phyloP scores from a whole-genome alignment of 2,797 vertebrate genomes.

The Microcaecilia unicolor region DNA sequence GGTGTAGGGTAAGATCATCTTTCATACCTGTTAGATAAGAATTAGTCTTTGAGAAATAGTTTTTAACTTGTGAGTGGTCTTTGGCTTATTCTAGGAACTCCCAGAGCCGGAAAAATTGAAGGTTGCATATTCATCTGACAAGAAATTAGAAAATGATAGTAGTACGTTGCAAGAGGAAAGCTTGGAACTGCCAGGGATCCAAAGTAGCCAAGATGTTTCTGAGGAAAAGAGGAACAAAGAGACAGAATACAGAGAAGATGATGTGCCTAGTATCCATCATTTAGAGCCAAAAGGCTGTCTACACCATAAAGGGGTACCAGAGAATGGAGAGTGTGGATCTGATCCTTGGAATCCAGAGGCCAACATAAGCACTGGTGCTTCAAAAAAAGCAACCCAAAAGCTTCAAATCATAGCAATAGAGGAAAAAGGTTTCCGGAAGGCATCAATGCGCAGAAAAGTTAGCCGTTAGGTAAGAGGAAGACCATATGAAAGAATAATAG shows the following conservation, averaged over 20 bases:
- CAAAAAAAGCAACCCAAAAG: conserved; percentile 3
- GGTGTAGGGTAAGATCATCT: conserved; percentile 1
- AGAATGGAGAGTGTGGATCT: conserved; percentile 8
- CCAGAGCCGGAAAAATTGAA: conserved; percentile 9
- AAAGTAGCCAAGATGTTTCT: neutral
- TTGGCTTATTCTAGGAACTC: neutral
- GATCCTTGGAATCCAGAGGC: conserved; percentile 5
- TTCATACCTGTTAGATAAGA: neutral
- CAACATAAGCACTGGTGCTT: neutral
- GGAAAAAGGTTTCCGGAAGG: conserved; percentile 3
- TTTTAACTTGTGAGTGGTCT: neutral
- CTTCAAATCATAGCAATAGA: neutral
- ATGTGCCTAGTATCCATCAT: neutral
- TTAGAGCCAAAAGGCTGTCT: neutral
- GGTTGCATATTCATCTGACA: neutral
- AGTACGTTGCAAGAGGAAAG: conserved; percentile 21
- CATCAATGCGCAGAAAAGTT: neutral
- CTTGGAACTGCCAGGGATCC: conserved; percentile 18
- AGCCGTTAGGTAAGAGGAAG: conserved; percentile 1
- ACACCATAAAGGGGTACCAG: neutral
- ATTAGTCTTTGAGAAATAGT: neutral
- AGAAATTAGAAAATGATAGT: conserved; percentile 17
- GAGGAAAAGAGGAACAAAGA: conserved; percentile 9
- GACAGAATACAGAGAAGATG: conserved; percentile 1
- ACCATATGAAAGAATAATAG: too few relatives aligned